Evolutionary conservation across 2,113 vertebrate genomes (phyloP).

Genomic region (Mohoua ochrocephala): DNA sequence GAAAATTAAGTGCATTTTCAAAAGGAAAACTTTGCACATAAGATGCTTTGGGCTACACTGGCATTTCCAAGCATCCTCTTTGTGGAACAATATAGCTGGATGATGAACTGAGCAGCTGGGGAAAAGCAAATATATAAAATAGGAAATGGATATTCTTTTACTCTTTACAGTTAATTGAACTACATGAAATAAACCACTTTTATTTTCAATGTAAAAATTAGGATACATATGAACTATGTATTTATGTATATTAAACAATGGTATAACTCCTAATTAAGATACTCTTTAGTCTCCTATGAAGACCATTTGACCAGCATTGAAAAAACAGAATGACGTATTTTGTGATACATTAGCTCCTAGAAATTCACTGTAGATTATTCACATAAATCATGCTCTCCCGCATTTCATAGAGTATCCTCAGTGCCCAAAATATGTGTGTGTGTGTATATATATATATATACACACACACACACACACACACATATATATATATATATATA

Average conservation of each 20-base stretch:
- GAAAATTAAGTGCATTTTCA: conserved; percentile 67
- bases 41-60: not conserved
- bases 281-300: not conserved
- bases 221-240: not conserved
- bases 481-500: too few species aligned
- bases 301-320: not conserved
- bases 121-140: not conserved
- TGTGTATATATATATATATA: too few species aligned
- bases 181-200: not conserved
- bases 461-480: too few species aligned
- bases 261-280: not conserved
- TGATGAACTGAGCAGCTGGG: fast-evolving
- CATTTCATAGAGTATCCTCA: not conserved
- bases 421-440: not conserved
- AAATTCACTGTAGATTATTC: not conserved
- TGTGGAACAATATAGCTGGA: not conserved
- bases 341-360: not conserved
- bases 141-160: not conserved
- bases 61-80: not conserved
- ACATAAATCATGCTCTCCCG: not conserved
- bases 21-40: conserved; percentile 75
- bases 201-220: not conserved
- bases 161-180: not conserved
- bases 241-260: not conserved
- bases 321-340: not conserved